These are phyloP conservation scores for Melipona beecheii DNA, from an alignment of 2,888 invertebrate species.

Conservation along the genomic window DNA sequence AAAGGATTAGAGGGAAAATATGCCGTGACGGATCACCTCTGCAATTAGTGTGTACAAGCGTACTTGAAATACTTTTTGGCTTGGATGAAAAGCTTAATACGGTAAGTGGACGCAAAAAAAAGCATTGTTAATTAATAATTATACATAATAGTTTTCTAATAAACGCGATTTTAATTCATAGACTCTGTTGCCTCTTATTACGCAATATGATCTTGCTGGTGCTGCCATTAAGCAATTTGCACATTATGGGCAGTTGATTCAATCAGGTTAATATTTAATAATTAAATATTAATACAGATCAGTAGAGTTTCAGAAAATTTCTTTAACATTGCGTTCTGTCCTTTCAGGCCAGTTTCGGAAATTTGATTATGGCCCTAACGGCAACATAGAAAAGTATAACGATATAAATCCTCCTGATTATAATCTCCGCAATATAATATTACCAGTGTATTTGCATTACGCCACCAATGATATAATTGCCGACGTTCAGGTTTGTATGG, in stretches of 20 bases:
- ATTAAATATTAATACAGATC: too few species aligned
- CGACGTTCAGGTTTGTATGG: conserved; percentile 59
- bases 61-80: conserved; percentile 86
- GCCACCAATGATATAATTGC: conserved; percentile 76
- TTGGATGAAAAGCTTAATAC: conserved; percentile 86
- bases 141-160: conserved; percentile 51
- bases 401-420: conserved; percentile 76
- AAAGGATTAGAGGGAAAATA: conserved; percentile 83
- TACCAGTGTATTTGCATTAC: conserved; percentile 78
- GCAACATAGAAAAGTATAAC: conserved; percentile 73
- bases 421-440: conserved; percentile 69
- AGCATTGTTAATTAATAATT: too few species aligned
- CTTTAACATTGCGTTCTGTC: conserved; percentile 50
- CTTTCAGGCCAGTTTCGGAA: conserved; percentile 75
- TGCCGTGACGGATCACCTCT: conserved; percentile 86
- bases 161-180: conserved; percentile 45
- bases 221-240: conserved; percentile 78
- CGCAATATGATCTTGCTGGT: conserved; percentile 80
- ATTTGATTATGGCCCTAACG: conserved; percentile 74
- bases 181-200: conserved; percentile 77
- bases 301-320: too few species aligned
- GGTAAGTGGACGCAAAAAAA: conserved; percentile 76
- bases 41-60: conserved; percentile 88
- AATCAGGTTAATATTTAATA: conserved; percentile 72
- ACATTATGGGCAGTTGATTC: conserved; percentile 78